phyloP scores from a whole-genome alignment of 2,797 vertebrate genomes.

The Pseudomugil tenellus region DNA sequence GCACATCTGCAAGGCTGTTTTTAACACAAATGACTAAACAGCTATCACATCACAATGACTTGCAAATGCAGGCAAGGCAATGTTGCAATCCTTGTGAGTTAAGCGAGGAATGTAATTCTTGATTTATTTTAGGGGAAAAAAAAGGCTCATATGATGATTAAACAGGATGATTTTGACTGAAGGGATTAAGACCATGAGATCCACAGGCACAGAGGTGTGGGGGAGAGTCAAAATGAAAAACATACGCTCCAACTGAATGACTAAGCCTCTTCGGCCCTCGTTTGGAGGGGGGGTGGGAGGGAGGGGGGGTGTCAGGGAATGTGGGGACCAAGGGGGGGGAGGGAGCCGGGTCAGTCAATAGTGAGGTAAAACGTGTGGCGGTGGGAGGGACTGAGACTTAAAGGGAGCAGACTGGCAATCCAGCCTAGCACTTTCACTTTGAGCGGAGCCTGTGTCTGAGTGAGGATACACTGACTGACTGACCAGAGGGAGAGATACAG shows the following conservation, averaged over 20 bases:
- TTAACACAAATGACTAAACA: slow-evolving; percentile 16
- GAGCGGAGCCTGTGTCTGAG: slow-evolving; percentile 57
- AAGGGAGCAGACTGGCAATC: slow-evolving; percentile 72
- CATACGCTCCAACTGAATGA: slow-evolving; percentile 80
- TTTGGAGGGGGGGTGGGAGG: slow-evolving; percentile 50
- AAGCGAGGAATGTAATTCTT: slow-evolving; percentile 40
- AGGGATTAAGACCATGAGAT: slow-evolving; percentile 44
- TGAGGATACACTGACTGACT: slow-evolving; percentile 60
- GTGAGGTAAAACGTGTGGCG: slow-evolving; percentile 78
- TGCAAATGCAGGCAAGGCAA: slow-evolving; percentile 52
- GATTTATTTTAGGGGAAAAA: slow-evolving; percentile 15
- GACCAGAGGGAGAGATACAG: slow-evolving; percentile 59
- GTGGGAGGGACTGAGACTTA: slow-evolving; percentile 79
- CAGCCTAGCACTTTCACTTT: slow-evolving; percentile 83
- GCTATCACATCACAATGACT: slow-evolving; percentile 50
- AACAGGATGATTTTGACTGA: slow-evolving; percentile 51
- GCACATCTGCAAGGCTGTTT: slow-evolving; percentile 1
- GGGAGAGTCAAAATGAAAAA: slow-evolving; percentile 78
- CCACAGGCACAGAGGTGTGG: slow-evolving; percentile 71
- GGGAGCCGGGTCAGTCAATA: slow-evolving; percentile 73
- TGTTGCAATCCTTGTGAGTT: slow-evolving; percentile 54
- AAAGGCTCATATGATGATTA: slow-evolving; percentile 57
- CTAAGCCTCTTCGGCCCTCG: slow-evolving; percentile 69
- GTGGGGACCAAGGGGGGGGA: slow-evolving; percentile 64
- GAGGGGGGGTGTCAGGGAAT: slow-evolving; percentile 64